Base-by-base conservation (phyloP, 1,140 invertebrate genomes). In the Drosophila lacteicornis region DNA sequence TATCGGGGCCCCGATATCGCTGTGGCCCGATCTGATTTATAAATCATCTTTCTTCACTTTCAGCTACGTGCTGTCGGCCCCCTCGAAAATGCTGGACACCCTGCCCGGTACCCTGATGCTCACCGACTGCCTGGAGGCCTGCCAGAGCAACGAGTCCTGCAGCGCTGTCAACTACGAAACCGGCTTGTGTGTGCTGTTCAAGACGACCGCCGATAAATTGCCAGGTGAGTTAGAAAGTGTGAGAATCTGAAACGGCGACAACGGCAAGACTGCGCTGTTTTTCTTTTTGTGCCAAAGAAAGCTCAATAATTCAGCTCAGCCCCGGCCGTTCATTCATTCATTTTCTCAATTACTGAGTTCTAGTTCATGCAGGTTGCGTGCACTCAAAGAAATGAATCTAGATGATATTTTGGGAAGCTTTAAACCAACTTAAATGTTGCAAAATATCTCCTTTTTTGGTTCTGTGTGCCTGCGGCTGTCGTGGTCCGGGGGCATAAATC, bases 131-230 rank as follows among this genome's bases (percentile, higher is more conserved):
- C 94, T 98, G 70, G 97, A 98, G 93, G 96, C 96, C 80, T 99
- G 98, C 93, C 96, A 97, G 92, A 94, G 95, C 80, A 98, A 98
- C 94, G 95, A 97, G 93, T 96, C 96, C 78, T 99, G 98, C 94
- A 95, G 96, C 91, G 96, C 97, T 71, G 96, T 98, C 93, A 99
- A 98, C 94, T 99, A 98, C 94, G 98, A 99, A 94, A 99, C 98
- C 59, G 98, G 98, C 53, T 95, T 98, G 27, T 99, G 98, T 94
- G 97, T 98, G 71, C 95, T 98, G 50, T 98, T 98, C 94, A 96
- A 96, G 92, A 97, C 97, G 33, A 97, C 97, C 91, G 97, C 97
- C 79, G 96, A 97, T 93, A 95, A 96, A 93, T 94, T 97, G 92
- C 97, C 97, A 94, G 97, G 97, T 98, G 94, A 96, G 91, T 85